These are phyloP conservation scores for Ectemnius continuus DNA, from an alignment of 2,888 invertebrate species.

Conservation along the genomic window DNA sequence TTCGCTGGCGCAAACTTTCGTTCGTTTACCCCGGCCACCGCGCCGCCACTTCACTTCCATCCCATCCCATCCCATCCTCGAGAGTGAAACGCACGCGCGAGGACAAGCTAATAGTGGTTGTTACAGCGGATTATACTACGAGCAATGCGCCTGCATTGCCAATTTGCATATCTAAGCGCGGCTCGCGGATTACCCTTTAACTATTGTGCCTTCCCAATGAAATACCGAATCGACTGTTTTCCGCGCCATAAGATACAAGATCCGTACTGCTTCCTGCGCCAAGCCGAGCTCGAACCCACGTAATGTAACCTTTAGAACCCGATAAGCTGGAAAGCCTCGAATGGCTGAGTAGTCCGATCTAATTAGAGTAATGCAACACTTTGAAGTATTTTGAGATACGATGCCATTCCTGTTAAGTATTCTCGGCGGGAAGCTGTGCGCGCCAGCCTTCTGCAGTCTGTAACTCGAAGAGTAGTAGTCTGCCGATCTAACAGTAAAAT, in stretches of 20 bases:
- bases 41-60: constrained; percentile 10
- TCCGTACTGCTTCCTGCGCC: background rate
- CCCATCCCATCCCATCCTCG: too few species aligned
- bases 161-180: too few species aligned
- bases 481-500: constrained; percentile 5
- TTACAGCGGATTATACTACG: too few species aligned
- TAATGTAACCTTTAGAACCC: background rate
- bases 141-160: too few species aligned
- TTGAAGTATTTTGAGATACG: background rate
- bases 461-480: background rate
- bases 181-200: too few species aligned
- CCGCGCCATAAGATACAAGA: background rate
- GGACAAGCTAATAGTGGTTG: too few species aligned
- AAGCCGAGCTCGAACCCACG: background rate
- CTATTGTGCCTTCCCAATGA: too few species aligned
- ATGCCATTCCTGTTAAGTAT: background rate
- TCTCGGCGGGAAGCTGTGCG: background rate
- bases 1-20: constrained; percentile 55
- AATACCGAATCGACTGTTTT: too few species aligned
- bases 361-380: constrained; percentile 2
- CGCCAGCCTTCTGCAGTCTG: background rate
- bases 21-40: constrained; percentile 42
- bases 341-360: background rate
- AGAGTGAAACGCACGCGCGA: too few species aligned
- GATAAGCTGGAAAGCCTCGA: background rate